Evolutionary conservation across 2,888 invertebrate species (phyloP), one percentile per base, ranked within the genome.

Genomic region (Drosophila mettleri): DNA sequence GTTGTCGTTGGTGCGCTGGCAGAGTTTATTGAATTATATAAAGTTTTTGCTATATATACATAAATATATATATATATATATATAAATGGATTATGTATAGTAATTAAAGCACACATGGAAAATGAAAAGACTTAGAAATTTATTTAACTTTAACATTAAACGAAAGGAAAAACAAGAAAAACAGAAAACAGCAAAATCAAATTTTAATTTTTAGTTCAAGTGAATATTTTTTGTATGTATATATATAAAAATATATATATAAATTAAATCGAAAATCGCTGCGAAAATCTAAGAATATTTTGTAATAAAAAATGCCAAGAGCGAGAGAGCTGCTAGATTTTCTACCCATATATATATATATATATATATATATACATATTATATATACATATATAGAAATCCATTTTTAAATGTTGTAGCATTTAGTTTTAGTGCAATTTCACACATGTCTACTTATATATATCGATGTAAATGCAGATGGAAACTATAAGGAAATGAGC

Each of bases 51-150:
- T 83, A 80, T 74, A 61, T 83, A 82, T 86, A 82, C 78, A 87
- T 71, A 31, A 46, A 45, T 84, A 79, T 74, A 60, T 82, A 80
- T 86, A 82, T 65, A 84, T 61, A 86, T 80, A 86, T 76, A 85
- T 71, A 88, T 77, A 70, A 70, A 70, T 55, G 62, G 60, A 64
- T 67, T 88, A 83, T 85, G 88, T 83, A 84, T 84, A 82, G 79
- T 74, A 74, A 86, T 82, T 82, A 75, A 83, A 89, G 89, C 86
- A 86, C 86, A 86, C 86, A 79, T 88, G 89, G 86, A 86, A 86
- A 86, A 86, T 86, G 89, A 86, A 89, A 86, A 86, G 89, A 89
- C 89, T 89, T 87, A 86, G 79, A 80, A 82, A 82, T 74, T 83
- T 73, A 77, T 88, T 86, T 83, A 86, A 82, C 48, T 69, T 71